Base-by-base conservation (phyloP, 2,888 invertebrate genomes). In the Lepidocyrtinus sp. region DNA sequence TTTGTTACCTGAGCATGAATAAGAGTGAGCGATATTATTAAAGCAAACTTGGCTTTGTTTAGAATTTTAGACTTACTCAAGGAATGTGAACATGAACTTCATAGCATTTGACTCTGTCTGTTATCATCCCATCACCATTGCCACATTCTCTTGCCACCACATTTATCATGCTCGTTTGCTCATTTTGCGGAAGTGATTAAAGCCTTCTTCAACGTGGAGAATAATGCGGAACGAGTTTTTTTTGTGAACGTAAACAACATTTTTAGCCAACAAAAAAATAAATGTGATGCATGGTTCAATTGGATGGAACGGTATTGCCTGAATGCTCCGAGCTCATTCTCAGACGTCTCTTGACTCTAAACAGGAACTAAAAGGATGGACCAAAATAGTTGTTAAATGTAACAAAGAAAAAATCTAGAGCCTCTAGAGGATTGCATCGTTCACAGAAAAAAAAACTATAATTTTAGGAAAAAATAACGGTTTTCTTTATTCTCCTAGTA, bases 181-280 rank as follows among this genome's bases (percentile, higher is more conserved):
- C 64, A 59, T 71, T 36, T 77, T 77, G 55, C 77, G 77, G 77
- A 77, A 77, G 77, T 71, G 65, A 77, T 77, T 77, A 77, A 5
- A 36, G 36, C 36, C 5, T 5, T 36, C 36, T 36, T 55, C 22
- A 26, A 64, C 61, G 64, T 65, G 71, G 36, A 21, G 71, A 62
- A 70, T 71, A 77, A 77, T 45, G 61, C 71, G 65, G 71, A 77
- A 71, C 46, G 45, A 46, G 9, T 15, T 75, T 61, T 62, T 67
- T 50, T 69, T 69, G 45, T 69, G 9, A 46, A n/a, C 45, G 36
- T 19, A 50, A 36, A 36, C 36, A 36, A 36, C 36, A 36, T 36
- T 36, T 36, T 36, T 12, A 36, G 36, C 5, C 7, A 36, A 36
- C 36, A 36, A 36, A 36, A 36, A 36, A 36, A n/a, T n/a, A n/a